Base-by-base conservation (phyloP, 2,888 invertebrate genomes). In the Laspeyria flexula region DNA sequence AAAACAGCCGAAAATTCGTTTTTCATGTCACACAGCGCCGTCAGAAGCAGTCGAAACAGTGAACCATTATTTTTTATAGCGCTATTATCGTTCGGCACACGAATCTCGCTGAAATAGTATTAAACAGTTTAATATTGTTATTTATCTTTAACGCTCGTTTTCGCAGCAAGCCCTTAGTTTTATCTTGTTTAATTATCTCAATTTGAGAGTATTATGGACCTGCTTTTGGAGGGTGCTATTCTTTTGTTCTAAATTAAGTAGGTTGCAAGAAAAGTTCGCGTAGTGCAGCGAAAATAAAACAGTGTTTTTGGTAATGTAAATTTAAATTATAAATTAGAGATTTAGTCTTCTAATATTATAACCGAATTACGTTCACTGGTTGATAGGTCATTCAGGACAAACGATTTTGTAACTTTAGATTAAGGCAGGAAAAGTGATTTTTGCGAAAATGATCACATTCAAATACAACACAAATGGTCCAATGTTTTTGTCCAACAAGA, bases 11-110 rank as follows among this genome's bases (percentile, higher is more conserved):
- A 60, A 60, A 75, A 75, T 69, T 57, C 65, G 58, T 70, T 73
- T 74, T 67, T 64, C 71, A 68, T 73, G 73, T 79, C 67, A 71
- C 65, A 60, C 55, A 40, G 50, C 53, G 55, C 71, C 68, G 76
- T 80, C 75, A 74, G 73, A 72, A 69, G 73, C 75, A 78, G 76
- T 71, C 70, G 69, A 71, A 73, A 62, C 65, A 58, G 51, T 50
- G 56, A 25, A 11, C 60, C 67, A 65, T 76, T 71, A 73, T 67
- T 71, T 74, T 75, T 71, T 75, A 75, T 66, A 68, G 43, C 33
- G 43, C 53, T 57, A 61, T 74, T 67, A 75, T 48, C 51, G 58
- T 43, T 45, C 51, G 62, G 49, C 56, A 59, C 62, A 61, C 62
- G 63, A 61, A 64, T 63, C 58, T 45, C 45, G 53, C 29, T 16